These are phyloP conservation scores for Trichechus manatus DNA, from an alignment of 2,113 vertebrate genomes.

Conservation along the genomic window DNA sequence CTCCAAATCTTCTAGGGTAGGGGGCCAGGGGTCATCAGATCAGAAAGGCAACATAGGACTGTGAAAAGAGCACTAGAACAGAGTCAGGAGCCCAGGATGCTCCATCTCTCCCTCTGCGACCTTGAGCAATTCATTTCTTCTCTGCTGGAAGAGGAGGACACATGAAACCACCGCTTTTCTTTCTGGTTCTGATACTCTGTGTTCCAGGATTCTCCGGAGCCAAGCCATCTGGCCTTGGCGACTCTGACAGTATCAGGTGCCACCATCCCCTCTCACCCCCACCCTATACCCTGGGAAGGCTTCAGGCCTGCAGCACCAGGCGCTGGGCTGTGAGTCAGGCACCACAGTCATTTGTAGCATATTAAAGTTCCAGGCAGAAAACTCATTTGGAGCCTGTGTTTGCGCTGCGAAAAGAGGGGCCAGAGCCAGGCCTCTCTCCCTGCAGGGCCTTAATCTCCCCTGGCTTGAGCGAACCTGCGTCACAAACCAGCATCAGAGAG, in stretches of 20 bases:
- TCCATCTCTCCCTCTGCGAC: background rate
- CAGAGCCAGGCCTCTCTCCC: background rate
- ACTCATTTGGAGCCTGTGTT: constrained; percentile 32
- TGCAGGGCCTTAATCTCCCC: background rate
- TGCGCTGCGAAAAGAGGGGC: background rate
- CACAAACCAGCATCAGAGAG: background rate
- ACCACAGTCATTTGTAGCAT: constrained; percentile 38
- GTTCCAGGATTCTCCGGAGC: background rate
- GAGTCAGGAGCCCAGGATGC: background rate
- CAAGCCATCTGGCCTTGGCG: background rate
- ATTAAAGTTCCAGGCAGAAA: constrained; percentile 20
- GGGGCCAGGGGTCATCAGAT: background rate
- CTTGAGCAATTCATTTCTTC: background rate
- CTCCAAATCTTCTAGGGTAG: background rate
- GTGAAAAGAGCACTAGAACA: background rate
- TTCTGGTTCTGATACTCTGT: background rate
- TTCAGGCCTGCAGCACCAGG: background rate
- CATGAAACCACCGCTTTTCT: background rate
- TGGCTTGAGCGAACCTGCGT: background rate
- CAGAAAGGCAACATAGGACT: background rate
- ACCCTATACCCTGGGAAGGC: background rate
- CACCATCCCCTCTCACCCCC: background rate
- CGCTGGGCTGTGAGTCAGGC: background rate
- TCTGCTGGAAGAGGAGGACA: background rate
- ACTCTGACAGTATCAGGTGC: background rate